Percentiles rank a stretch among this genome's conserved stretches.
phyloP scores from a whole-genome alignment of 2,888 invertebrate genomes.

The Cenopis cana region DNA sequence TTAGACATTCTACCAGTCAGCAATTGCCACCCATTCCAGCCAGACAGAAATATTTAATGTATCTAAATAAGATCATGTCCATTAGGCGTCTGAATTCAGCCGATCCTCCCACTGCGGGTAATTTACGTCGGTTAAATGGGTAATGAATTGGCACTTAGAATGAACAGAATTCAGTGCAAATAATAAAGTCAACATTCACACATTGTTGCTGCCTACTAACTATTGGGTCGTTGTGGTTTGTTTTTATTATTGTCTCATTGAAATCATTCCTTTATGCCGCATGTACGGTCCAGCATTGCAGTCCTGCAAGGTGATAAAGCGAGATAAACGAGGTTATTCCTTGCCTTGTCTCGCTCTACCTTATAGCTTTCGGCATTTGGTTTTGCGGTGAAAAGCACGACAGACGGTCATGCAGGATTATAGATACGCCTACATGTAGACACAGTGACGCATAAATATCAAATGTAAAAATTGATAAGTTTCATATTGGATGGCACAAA shows the following conservation, averaged over 20 bases:
- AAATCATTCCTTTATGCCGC: no score
- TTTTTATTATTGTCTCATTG: background rate
- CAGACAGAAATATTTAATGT: slow-evolving; percentile 35
- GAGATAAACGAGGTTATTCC: no score
- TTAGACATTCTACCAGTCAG: background rate
- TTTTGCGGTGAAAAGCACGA: no score
- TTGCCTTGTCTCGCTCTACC: no score
- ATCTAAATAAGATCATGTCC: slow-evolving; percentile 43
- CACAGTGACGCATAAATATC: no score
- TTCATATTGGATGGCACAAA: background rate
- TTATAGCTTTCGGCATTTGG: no score
- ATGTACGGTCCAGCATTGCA: no score
- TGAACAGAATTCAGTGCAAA: slow-evolving; percentile 35
- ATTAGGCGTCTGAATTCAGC: slow-evolving; percentile 33
- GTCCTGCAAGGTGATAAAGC: no score
- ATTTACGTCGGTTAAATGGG: slow-evolving; percentile 38
- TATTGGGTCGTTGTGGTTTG: background rate
- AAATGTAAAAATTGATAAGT: no score
- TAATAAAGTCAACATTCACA: slow-evolving; percentile 24
- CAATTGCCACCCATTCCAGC: slow-evolving; percentile 15
- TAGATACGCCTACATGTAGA: no score
- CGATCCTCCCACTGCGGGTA: slow-evolving; percentile 40
- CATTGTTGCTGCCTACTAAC: slow-evolving; percentile 18
- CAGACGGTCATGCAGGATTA: no score
- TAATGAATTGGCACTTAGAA: slow-evolving; percentile 36